Evolutionary conservation across 2,113 vertebrate species (phyloP).

Genomic region (Phoenicopterus ruber): DNA sequence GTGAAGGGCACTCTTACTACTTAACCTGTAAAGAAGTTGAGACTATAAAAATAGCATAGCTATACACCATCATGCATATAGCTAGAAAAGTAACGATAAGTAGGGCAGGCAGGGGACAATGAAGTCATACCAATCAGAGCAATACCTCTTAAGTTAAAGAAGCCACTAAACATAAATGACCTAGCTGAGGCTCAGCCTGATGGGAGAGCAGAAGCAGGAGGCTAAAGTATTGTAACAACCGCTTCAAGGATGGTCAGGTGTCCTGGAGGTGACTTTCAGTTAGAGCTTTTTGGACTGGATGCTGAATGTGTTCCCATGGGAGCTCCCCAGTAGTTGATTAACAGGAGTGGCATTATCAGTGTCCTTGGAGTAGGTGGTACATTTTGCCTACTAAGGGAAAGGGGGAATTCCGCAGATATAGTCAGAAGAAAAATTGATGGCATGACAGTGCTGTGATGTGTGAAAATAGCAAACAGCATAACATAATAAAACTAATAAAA

Average conservation of each 20-base stretch:
- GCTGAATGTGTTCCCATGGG: neutral
- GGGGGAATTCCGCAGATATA: neutral
- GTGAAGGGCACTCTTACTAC: neutral
- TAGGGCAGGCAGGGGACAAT: neutral
- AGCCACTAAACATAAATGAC: neutral
- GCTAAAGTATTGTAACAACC: neutral
- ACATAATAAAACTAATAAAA: constrained; percentile 1
- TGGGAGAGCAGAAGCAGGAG: neutral
- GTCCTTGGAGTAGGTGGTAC: neutral
- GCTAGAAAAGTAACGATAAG: neutral
- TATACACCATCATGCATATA: neutral
- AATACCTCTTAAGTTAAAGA: neutral
- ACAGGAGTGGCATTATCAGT: neutral
- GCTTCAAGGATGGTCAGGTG: neutral
- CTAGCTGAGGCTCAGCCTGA: neutral
- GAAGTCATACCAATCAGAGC: neutral
- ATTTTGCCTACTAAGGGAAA: neutral
- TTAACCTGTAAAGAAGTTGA: neutral
- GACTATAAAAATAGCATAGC: neutral
- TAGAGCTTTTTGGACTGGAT: neutral
- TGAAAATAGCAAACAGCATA: neutral
- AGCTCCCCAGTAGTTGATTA: neutral
- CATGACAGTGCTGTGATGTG: neutral
- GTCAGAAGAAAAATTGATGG: neutral
- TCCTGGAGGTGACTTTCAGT: neutral